Evolutionary conservation across 2,113 vertebrate genomes (phyloP).

Genomic region (Larimichthys polyactis): DNA sequence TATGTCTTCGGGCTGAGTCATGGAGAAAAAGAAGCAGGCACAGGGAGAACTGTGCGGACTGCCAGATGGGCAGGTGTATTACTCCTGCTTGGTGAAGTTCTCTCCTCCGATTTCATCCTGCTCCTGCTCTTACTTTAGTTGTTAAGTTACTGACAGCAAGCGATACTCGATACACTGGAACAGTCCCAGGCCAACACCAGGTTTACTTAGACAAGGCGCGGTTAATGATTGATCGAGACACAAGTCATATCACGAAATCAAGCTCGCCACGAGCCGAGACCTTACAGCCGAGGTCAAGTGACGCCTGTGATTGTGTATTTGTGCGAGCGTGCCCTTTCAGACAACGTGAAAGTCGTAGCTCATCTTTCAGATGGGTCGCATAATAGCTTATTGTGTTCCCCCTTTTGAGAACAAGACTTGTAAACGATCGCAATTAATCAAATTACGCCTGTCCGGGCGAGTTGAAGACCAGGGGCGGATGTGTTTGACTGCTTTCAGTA

Average conservation of each 20-base stretch:
- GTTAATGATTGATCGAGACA: slow-evolving; percentile 58
- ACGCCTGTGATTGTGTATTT: slow-evolving; percentile 43
- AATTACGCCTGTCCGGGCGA: slow-evolving; percentile 16
- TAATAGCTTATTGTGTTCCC: slow-evolving; percentile 34
- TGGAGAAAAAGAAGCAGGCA: slow-evolving; percentile 38
- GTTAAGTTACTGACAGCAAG: slow-evolving; percentile 47
- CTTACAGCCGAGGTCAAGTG: slow-evolving; percentile 28
- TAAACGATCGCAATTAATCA: slow-evolving; percentile 55
- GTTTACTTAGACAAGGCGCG: slow-evolving; percentile 28
- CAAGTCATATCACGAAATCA: slow-evolving; percentile 28
- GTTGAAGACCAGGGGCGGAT: not conserved
- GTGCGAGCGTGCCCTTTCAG: slow-evolving; percentile 16
- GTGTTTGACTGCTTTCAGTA: not conserved
- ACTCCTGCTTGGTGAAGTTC: slow-evolving; percentile 20
- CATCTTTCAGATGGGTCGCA: slow-evolving; percentile 25
- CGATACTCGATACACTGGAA: slow-evolving; percentile 1
- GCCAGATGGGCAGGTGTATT: slow-evolving; percentile 20
- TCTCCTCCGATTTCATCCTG: slow-evolving; percentile 41
- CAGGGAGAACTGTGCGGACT: not conserved
- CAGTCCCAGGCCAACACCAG: not conserved
- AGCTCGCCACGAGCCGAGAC: slow-evolving; percentile 7
- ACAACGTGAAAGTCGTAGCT: slow-evolving; percentile 22
- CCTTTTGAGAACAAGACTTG: slow-evolving; percentile 19
- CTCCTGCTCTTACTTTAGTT: slow-evolving; percentile 23
- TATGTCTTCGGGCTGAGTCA: slow-evolving; percentile 33